A percentile compares a stretch with the other conserved stretches of the same genome.
Conservation (phyloP, 2,888 invertebrate species). For the Rotaria macrura region DNA sequence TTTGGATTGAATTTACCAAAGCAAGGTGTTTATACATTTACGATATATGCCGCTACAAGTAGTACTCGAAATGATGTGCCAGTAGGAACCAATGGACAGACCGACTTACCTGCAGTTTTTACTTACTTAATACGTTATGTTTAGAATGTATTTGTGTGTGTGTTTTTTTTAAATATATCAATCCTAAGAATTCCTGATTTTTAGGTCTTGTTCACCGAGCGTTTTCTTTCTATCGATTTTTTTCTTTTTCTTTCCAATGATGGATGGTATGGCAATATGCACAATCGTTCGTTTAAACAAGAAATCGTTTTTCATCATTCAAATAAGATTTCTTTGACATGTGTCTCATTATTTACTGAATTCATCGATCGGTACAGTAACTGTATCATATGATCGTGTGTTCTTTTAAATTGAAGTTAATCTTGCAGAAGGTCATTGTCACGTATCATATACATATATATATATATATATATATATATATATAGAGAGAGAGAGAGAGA, state of each 20-base stretch:
- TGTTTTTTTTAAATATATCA: neutral
- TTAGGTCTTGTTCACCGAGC: no score
- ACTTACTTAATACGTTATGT: constrained; percentile 30
- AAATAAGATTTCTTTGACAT: neutral
- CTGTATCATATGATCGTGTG: neutral
- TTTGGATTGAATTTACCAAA: constrained; percentile 26
- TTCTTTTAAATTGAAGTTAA: neutral
- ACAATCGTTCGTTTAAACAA: neutral
- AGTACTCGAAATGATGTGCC: neutral
- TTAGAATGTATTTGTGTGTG: neutral
- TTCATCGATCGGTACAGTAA: no score
- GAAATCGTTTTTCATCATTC: neutral
- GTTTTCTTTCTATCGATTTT: neutral
- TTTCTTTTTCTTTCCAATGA: neutral
- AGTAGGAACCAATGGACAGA: neutral
- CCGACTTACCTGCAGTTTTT: constrained; percentile 25
- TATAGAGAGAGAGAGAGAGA: no score
- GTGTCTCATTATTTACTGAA: no score
- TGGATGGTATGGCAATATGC: neutral
- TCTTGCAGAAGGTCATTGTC: neutral
- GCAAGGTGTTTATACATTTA: constrained; percentile 28
- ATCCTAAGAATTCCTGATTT: neutral
- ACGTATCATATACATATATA: no score
- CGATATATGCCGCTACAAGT: constrained; percentile 24
- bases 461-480: no score